phyloP scores from a whole-genome alignment of 2,888 invertebrate genomes.

The Calliphora vomitoria region DNA sequence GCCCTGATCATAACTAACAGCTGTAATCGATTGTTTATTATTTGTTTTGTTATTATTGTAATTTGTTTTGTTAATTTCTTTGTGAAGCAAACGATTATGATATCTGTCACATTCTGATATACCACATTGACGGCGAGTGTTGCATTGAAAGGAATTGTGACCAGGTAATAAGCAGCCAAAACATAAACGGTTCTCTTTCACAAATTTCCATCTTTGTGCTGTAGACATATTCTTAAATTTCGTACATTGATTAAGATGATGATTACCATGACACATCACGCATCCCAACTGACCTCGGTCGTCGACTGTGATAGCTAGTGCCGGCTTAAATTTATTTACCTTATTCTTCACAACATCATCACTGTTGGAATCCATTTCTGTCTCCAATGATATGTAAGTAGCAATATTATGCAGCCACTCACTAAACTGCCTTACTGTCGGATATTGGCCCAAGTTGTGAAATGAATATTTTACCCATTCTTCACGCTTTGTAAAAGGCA shows the following conservation, averaged over 20 bases:
- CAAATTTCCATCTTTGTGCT: conserved; percentile 38
- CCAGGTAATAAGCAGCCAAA: conserved; percentile 19
- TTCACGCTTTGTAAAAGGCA: conserved; percentile 57
- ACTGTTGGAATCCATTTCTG: background rate
- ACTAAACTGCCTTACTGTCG: conserved; percentile 58
- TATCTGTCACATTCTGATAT: conserved; percentile 2
- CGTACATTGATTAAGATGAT: conserved; percentile 22
- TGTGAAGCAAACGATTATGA: conserved; percentile 44
- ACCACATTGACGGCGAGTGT: conserved; percentile 31
- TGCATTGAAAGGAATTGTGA: conserved; percentile 27
- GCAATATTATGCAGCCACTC: conserved; percentile 57
- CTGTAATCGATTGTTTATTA: background rate
- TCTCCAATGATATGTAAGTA: conserved; percentile 38
- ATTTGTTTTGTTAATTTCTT: background rate
- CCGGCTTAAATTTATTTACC: background rate
- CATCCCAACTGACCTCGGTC: background rate
- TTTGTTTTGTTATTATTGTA: background rate
- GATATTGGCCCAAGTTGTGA: conserved; percentile 24
- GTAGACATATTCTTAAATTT: conserved; percentile 43
- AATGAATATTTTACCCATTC: conserved; percentile 55
- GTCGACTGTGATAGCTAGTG: conserved; percentile 27
- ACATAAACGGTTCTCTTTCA: conserved; percentile 31
- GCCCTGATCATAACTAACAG: too few species aligned
- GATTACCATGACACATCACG: conserved; percentile 2
- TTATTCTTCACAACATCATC: background rate